Conservation (phyloP, 2,797 vertebrate species). For the Enteromius mattozi region DNA sequence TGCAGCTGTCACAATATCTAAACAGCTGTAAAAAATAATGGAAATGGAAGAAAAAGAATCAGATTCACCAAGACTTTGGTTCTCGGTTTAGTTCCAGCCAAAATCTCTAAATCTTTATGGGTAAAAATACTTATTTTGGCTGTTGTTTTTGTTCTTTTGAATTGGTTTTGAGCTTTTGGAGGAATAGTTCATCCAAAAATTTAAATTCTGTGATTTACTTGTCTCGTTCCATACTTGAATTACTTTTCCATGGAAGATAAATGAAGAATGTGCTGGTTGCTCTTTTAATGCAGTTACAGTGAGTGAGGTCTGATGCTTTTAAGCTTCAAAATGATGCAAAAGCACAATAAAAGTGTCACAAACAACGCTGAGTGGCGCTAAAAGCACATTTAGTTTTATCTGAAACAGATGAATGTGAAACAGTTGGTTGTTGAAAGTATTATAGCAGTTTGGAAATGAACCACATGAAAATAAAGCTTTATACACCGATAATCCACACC, state of each 20-base stretch:
- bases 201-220: not conserved
- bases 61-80: not conserved
- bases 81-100: not conserved
- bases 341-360: constrained; percentile 10
- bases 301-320: constrained; percentile 1
- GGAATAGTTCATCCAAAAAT: not conserved
- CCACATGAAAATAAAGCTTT: not conserved
- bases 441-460: not conserved
- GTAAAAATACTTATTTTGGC: constrained; percentile 13
- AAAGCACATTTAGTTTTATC: constrained; percentile 6
- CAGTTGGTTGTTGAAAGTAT: not conserved
- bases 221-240: not conserved
- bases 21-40: constrained; percentile 39
- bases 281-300: not conserved
- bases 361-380: not conserved
- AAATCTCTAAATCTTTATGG: constrained; percentile 21
- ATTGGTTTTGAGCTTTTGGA: not conserved
- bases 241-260: constrained; percentile 2
- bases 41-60: not conserved
- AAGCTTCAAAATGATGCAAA: not conserved
- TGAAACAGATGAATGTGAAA: not conserved
- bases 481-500: not conserved
- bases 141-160: constrained; percentile 18
- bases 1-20: constrained; percentile 19
- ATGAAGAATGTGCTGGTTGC: not conserved